Evolutionary conservation across 2,113 vertebrate genomes (phyloP), one percentile per base, ranked within the genome.

Genomic region (Centrocercus urophasianus): DNA sequence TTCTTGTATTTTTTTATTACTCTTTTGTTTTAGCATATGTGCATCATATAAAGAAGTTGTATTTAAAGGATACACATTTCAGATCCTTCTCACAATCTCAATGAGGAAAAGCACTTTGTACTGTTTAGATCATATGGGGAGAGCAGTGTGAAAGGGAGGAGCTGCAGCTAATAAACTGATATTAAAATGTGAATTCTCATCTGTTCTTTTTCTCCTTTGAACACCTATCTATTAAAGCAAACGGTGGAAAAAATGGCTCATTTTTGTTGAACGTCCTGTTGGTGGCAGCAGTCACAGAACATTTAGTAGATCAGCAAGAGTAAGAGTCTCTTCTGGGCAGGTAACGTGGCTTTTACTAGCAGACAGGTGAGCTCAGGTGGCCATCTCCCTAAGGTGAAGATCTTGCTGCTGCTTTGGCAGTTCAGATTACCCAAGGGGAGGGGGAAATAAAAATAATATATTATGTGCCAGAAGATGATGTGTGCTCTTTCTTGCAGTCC

Each of bases 281-380:
- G 96, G 96, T 93, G 96, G 94, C 96, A 96, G 95, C 78, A 90
- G 87, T 67, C 69, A 48, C 65, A 92, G 83, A 27, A 8, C 45
- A 38, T 83, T 83, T 28, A 56, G 34, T 83, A 7, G 18, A 47
- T 40, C 40, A 72, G 43, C 25, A 69, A 64, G 88, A 36, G 18
- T 7, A 75, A 63, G 43, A 45, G 47, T 3, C 42, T 80, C 16
- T 42, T 50, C 36, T 47, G 60, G 15, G 17, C 77, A 87, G 80
- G 92, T 86, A 61, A 36, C 6, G 2, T 1, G 21, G 42, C 32
- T 0, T 50, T 38, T 30, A 24, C 16, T 42, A 61, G 34, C 27
- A 85, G 70, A 83, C 27, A 73, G 59, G 32, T 71, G 40, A 66
- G 52, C 13, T 59, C 21, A 6, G 32, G 56, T 90, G 57, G 36